phyloP scores from a whole-genome alignment of 2,113 vertebrate species.

The Oryzias curvinotus region DNA sequence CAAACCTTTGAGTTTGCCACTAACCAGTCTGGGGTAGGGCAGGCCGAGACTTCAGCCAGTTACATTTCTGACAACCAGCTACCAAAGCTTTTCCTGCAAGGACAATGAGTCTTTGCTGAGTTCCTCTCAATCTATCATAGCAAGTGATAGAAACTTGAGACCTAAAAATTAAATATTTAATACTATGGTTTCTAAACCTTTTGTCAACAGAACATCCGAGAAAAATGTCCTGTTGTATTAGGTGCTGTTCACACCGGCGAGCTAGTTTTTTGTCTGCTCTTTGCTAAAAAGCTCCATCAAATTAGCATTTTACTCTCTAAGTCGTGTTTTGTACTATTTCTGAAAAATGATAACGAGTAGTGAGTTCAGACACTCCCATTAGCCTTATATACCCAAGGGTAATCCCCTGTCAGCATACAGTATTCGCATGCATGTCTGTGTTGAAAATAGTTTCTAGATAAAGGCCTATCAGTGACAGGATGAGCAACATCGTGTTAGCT shows the following conservation, averaged over 20 bases:
- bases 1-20: conserved; percentile 64
- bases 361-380: conserved; percentile 40
- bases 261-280: conserved; percentile 31
- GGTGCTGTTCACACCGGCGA: conserved; percentile 44
- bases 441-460: conserved; percentile 11
- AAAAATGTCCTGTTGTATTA: conserved; percentile 41
- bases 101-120: conserved; percentile 73
- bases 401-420: conserved; percentile 18
- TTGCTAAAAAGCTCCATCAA: conserved; percentile 42
- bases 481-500: not conserved
- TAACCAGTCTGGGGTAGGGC: conserved; percentile 42
- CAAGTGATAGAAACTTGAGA: conserved; percentile 42
- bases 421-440: conserved; percentile 18
- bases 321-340: conserved; percentile 44
- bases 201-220: conserved; percentile 34
- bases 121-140: conserved; percentile 61
- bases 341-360: conserved; percentile 35
- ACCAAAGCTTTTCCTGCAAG: conserved; percentile 46
- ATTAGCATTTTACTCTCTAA: conserved; percentile 56
- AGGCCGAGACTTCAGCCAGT: conserved; percentile 41
- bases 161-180: conserved; percentile 49
- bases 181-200: conserved; percentile 29
- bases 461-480: not conserved
- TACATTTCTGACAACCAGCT: conserved; percentile 53
- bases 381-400: conserved; percentile 16